Base-by-base conservation (phyloP, 2,113 vertebrate species). In the Bettongia penicillata region DNA sequence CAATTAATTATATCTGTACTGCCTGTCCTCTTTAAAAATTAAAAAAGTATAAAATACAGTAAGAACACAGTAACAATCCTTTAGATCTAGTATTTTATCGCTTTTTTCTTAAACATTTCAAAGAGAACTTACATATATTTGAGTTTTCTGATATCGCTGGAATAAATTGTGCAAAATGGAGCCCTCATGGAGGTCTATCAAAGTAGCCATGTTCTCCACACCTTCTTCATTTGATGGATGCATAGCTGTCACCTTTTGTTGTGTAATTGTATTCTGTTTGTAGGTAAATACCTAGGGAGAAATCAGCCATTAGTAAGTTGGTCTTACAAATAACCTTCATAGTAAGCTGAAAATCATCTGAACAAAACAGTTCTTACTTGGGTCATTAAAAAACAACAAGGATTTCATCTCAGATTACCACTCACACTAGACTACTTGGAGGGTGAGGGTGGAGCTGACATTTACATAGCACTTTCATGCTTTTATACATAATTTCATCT, bases 141-240 rank as follows among this genome's bases (percentile, higher is more conserved):
- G 99, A 95, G 99, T 98, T 96, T 99, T 99, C 97, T 98, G 99
- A 96, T 99, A 99, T 84, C 99, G 98, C 95, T 99, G 99, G 98
- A 98, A 99, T 16, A 99, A 98, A 98, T 99, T 99, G 98, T 99
- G 98, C 99, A 99, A 99, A 98, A 99, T 99, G 97, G 99, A 99
- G 0, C 99, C 99, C 8, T 99, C 99, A 0, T 99, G 99, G 2
- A 99, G 99, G 97, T 99, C 99, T 16, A 99, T 94, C 3, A 99
- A 98, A 0, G 98, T 91, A 31, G 99, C 99, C 99, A 99, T 99
- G 98, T 99, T 99, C 96, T 99, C 99, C 97, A 99, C 99, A 0
- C 99, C 99, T 31, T 97, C 95, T 53, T 97, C 12, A 23, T 99
- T 99, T 95, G 98, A 98, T 91, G 97, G 98, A 97, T 99, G 99